These are phyloP conservation scores for Panthera leo DNA, from an alignment of 2,113 vertebrate species.

Conservation along the genomic window DNA sequence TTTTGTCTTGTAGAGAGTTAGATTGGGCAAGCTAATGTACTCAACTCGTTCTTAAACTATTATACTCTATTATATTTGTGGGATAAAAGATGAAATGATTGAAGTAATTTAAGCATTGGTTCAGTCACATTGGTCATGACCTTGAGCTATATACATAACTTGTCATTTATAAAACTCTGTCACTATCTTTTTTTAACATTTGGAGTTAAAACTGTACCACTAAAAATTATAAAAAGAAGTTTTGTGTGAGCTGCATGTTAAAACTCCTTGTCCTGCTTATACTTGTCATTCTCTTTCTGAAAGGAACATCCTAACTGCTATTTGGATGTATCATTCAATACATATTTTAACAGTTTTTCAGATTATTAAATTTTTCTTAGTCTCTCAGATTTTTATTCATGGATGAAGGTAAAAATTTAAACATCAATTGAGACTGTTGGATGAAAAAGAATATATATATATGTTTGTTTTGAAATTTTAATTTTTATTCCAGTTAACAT, in stretches of 20 bases:
- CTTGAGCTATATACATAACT: background rate
- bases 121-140: slow-evolving; percentile 41
- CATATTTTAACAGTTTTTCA: background rate
- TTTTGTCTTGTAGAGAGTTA: slow-evolving; percentile 33
- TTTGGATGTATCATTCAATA: slow-evolving; percentile 30
- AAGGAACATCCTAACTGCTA: background rate
- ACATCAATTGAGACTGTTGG: background rate
- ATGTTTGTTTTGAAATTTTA: too few relatives aligned
- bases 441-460: background rate
- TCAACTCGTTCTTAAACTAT: background rate
- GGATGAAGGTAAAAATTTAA: slow-evolving; percentile 34
- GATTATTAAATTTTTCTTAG: slow-evolving; percentile 4
- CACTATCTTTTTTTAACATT: slow-evolving; percentile 32
- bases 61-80: background rate
- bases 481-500: too few relatives aligned
- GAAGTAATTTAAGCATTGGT: slow-evolving; percentile 44
- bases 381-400: slow-evolving; percentile 44
- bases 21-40: background rate
- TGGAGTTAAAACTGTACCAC: background rate
- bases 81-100: slow-evolving; percentile 30
- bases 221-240: background rate
- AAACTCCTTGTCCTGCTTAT: background rate
- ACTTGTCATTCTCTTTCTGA: background rate
- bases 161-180: background rate
- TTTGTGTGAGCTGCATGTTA: background rate